These are phyloP conservation scores for Chironomus striatipennis DNA, from an alignment of 1,140 invertebrate species.

Conservation along the genomic window DNA sequence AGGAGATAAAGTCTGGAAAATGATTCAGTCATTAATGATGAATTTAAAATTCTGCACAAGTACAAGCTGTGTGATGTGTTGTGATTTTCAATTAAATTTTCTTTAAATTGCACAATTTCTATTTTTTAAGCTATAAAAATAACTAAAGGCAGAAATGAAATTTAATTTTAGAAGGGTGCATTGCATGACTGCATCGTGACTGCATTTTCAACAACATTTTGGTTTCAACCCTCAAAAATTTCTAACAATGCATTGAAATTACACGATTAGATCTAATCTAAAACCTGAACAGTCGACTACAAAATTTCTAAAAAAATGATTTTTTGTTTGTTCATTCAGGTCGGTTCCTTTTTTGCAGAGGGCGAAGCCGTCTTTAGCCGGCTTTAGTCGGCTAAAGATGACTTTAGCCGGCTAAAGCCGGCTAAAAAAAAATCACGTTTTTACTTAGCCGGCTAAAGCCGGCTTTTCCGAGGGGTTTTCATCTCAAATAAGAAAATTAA, in stretches of 20 bases:
- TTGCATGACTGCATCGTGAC: neutral
- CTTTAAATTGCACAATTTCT: neutral
- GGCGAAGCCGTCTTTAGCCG: no score
- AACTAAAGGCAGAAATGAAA: neutral
- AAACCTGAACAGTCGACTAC: neutral
- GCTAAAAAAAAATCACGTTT: no score
- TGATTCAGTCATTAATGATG: no score
- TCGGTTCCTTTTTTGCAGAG: neutral
- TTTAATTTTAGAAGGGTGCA: neutral
- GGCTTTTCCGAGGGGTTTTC: no score
- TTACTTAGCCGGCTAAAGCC: no score
- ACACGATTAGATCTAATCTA: neutral
- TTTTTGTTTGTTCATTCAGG: conserved; percentile 2
- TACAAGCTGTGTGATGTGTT: neutral
- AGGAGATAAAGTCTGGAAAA: no score
- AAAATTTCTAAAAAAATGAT: neutral
- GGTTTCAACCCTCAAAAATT: neutral
- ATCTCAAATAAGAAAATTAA: no score
- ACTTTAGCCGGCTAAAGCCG: no score
- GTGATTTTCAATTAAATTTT: neutral
- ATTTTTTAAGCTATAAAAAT: neutral
- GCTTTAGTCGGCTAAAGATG: no score
- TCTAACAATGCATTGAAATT: neutral
- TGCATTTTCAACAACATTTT: neutral
- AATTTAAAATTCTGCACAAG: no score